Evolutionary conservation across 30 jellyfish, hydroid and myxozoan genomes (phyloP).

Genomic region (Turritopsis dohrnii): DNA sequence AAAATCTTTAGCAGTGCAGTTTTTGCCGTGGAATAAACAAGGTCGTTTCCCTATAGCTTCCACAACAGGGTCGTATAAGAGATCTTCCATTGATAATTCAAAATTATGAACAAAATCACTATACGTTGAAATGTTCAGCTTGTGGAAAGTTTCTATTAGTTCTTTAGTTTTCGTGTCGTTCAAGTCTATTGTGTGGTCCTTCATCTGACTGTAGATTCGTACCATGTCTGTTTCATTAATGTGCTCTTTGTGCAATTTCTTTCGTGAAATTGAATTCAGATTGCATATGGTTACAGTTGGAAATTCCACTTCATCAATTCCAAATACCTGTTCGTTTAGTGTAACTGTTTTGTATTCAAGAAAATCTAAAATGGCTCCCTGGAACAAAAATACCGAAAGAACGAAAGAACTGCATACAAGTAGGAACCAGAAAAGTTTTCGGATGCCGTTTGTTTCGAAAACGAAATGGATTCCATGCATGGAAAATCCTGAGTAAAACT

Average conservation of each 20-base stretch:
- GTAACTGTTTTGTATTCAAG: neutral
- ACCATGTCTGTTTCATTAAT: neutral
- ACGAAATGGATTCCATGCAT: conserved; percentile 11
- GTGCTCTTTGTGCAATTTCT: neutral
- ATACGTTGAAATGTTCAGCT: neutral
- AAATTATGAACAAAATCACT: neutral
- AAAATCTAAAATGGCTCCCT: conserved; percentile 8
- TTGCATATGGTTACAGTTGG: conserved; percentile 12
- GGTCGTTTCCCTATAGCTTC: neutral
- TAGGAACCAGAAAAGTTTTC: neutral
- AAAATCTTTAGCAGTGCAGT: neutral
- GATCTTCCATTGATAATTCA: neutral
- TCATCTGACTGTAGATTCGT: neutral
- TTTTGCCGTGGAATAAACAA: neutral
- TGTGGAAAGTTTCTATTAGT: neutral
- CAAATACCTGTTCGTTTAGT: neutral
- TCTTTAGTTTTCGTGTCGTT: neutral
- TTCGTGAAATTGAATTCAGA: neutral
- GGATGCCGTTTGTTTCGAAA: conserved; percentile 6
- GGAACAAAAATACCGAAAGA: neutral
- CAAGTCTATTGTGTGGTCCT: neutral
- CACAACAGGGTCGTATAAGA: conserved; percentile 7
- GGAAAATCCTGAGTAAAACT: neutral
- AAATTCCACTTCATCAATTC: neutral
- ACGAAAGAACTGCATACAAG: neutral